A percentile compares a stretch with the other conserved stretches of the same genome.
These are phyloP conservation scores for Nibea albiflora DNA, from an alignment of 2,113 vertebrate species.

Conservation along the genomic window DNA sequence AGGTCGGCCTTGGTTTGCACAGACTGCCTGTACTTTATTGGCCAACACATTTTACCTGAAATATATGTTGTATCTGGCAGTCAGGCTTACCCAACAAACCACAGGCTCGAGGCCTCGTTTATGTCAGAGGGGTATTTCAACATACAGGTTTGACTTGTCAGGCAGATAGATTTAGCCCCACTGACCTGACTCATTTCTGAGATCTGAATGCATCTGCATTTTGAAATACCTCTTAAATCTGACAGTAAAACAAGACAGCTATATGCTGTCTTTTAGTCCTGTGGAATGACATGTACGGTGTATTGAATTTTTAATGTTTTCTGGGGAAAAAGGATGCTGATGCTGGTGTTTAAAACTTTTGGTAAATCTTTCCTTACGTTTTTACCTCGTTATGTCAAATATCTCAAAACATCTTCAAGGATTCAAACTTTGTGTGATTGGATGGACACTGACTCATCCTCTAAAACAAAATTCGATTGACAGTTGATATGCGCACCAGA, in stretches of 20 bases:
- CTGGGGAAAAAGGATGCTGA: slow-evolving; percentile 49
- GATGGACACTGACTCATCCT: background rate
- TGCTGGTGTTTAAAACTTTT: slow-evolving; percentile 21
- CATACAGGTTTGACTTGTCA: slow-evolving; percentile 43
- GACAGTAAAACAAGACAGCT: background rate
- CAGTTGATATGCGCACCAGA: slow-evolving; percentile 26
- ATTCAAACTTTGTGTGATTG: slow-evolving; percentile 1
- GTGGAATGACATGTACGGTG: slow-evolving; percentile 1
- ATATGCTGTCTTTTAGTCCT: slow-evolving; percentile 4
- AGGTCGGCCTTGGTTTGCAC: slow-evolving; percentile 62
- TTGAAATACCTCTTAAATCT: slow-evolving; percentile 57
- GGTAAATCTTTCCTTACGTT: too few relatives aligned
- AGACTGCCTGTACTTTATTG: slow-evolving; percentile 46
- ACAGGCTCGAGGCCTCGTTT: slow-evolving; percentile 50
- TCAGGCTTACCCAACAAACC: slow-evolving; percentile 56
- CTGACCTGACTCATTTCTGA: slow-evolving; percentile 19
- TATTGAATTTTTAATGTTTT: slow-evolving; percentile 15
- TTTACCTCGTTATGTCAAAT: background rate
- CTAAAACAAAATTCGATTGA: background rate
- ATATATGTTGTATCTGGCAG: slow-evolving; percentile 22
- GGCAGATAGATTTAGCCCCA: background rate
- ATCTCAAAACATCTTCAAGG: background rate
- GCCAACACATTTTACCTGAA: slow-evolving; percentile 25
- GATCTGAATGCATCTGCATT: slow-evolving; percentile 43
- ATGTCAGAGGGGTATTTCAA: slow-evolving; percentile 61